Conservation (phyloP, 2,797 vertebrate species). For the Tadarida brasiliensis region DNA sequence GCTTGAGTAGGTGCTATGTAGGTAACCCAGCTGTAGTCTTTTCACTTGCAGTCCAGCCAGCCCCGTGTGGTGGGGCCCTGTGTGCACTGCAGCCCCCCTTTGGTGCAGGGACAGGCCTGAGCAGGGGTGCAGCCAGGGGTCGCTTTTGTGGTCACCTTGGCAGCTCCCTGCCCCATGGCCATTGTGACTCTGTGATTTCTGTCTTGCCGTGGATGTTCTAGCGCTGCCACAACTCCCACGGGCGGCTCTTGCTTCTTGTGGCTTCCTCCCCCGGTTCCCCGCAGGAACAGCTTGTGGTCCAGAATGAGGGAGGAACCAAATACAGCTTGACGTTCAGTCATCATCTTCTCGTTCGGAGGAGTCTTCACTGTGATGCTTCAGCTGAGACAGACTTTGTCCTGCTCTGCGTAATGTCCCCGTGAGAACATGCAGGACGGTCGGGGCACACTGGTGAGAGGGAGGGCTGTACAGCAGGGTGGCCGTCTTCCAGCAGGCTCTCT, state of each 20-base stretch:
- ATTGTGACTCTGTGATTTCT: neutral
- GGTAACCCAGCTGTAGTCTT: neutral
- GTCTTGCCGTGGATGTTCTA: neutral
- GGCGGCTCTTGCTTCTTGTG: neutral
- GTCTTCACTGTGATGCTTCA: neutral
- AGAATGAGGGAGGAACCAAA: constrained; percentile 26
- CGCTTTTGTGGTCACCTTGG: neutral
- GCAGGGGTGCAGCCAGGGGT: neutral
- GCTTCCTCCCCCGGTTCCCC: neutral
- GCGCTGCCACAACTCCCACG: neutral
- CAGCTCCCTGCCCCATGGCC: neutral
- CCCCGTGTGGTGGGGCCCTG: neutral
- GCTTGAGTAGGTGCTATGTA: neutral
- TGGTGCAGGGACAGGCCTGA: neutral
- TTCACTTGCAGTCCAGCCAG: neutral
- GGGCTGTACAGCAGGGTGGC: neutral
- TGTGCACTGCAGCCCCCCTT: neutral
- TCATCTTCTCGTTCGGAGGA: constrained; percentile 33
- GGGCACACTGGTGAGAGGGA: neutral
- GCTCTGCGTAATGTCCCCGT: neutral
- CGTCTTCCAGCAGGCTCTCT: neutral
- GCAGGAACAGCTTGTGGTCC: neutral
- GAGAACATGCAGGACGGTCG: neutral
- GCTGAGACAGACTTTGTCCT: neutral
- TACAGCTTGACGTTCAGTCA: neutral